Evolutionary conservation across 1,140 invertebrate species (phyloP), one percentile per base, ranked within the genome.

Genomic region (Brachionus sp.): DNA sequence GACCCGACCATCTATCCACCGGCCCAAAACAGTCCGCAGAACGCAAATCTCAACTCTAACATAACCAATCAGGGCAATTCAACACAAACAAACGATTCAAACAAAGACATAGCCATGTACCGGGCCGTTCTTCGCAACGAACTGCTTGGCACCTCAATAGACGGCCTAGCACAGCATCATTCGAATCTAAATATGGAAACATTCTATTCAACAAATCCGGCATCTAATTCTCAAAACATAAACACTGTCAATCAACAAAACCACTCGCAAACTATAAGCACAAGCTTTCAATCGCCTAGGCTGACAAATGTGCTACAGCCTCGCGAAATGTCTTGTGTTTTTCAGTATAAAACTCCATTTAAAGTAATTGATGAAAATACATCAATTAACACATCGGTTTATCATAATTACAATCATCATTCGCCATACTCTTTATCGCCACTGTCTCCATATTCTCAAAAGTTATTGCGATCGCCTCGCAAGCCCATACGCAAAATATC

Each of bases 401-500:
- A 75, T n/a, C 7, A 13, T 3, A 29, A 29, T 3, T 29, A 29
- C 29, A 29, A 29, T n/a, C 77, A 80, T 16, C 19, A 80, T 44
- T 80, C 77, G 12, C 77, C 77, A n/a, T 83, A 83, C 33, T 83
- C 64, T 10, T 25, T 83, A 16, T 83, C 82, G 73, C 82, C 82
- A n/a, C 88, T 98, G 10, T 98, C 95, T 10, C 95, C 96, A 0
- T 92, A 98, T 88, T 97, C 95, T 85, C 95, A 98, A 88, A 95
- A 97, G 86, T 88, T 98, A 1, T 87, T 98, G 16, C 90, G 95
- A 42, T 98, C 96, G 0, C 96, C 96, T 0, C 91, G 96, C 82
- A 98, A 90, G 88, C 89, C 90, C 77, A 95, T 95, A 0, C 89
- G 96, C 77, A 98, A 98, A 90, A 98, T 98, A 85, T 96, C 95